Evolutionary conservation across 2,113 vertebrate genomes (phyloP).

Genomic region (Phoxinus phoxinus): DNA sequence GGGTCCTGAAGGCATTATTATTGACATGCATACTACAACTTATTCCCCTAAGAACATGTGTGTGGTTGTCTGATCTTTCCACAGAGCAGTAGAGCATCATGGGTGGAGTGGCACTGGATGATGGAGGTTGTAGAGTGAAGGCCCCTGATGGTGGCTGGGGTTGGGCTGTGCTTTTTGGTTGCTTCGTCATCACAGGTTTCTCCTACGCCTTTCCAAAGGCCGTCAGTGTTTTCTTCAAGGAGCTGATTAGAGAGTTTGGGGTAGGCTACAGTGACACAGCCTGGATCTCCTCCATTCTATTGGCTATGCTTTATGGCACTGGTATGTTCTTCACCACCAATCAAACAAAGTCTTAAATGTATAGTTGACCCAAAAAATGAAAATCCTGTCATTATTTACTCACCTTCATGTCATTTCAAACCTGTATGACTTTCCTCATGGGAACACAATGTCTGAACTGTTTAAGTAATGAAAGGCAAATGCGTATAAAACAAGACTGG

Average conservation of each 20-base stretch:
- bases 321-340: conserved; percentile 71
- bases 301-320: conserved; percentile 96
- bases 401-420: background rate
- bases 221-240: conserved; percentile 94
- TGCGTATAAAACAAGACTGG: background rate
- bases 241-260: conserved; percentile 87
- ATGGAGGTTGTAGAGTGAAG: conserved; percentile 75
- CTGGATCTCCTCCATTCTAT: conserved; percentile 94
- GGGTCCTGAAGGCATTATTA: background rate
- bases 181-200: conserved; percentile 95
- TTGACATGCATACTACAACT: background rate
- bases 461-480: background rate
- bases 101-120: conserved; percentile 85
- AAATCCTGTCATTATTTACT: background rate
- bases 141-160: conserved; percentile 95
- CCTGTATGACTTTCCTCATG: background rate
- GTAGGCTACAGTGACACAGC: conserved; percentile 93
- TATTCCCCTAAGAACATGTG: background rate
- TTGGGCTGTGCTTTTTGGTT: conserved; percentile 89
- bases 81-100: conserved; percentile 69
- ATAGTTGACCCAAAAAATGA: background rate
- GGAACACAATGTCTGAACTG: background rate
- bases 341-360: background rate
- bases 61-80: background rate
- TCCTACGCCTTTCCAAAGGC: conserved; percentile 97